A percentile compares a stretch with the other conserved stretches of the same genome.
Evolutionary conservation across 2,113 vertebrate genomes (phyloP).

Genomic region (Arothron firmamentum): DNA sequence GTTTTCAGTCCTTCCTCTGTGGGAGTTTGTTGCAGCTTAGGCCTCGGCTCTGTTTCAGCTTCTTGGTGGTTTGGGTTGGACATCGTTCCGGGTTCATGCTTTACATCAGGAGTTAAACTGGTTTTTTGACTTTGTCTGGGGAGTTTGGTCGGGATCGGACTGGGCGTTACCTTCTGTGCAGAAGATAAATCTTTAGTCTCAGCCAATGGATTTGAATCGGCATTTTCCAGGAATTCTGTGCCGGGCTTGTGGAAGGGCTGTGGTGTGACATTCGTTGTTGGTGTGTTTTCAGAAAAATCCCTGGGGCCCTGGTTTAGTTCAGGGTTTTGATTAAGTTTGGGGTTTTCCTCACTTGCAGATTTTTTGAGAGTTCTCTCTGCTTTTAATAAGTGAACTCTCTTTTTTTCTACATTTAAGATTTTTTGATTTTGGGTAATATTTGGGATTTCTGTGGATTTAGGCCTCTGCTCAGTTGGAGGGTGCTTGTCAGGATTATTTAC

Average conservation of each 20-base stretch:
- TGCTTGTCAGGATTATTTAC: constrained; percentile 2
- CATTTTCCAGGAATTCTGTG: not conserved
- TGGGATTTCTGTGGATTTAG: not conserved
- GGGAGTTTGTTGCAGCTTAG: no score
- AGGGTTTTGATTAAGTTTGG: constrained; percentile 10
- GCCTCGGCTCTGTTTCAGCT: no score
- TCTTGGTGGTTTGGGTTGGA: not conserved
- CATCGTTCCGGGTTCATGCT: constrained; percentile 22
- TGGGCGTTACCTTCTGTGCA: constrained; percentile 3
- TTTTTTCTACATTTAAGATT: constrained; percentile 8
- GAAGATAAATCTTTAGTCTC: constrained; percentile 11
- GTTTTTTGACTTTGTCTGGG: not conserved
- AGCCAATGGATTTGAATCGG: not conserved
- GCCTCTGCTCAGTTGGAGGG: not conserved
- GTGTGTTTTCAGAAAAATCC: not conserved
- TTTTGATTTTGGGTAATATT: constrained; percentile 14
- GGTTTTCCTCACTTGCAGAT: constrained; percentile 9
- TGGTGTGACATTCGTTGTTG: not conserved
- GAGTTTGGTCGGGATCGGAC: not conserved
- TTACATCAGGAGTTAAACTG: constrained; percentile 2
- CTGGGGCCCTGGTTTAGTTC: constrained; percentile 1
- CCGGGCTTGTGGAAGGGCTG: not conserved
- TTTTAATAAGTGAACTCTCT: not conserved
- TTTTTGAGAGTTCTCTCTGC: constrained; percentile 1
- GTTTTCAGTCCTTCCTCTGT: no score